Percentiles rank a stretch among this genome's conserved stretches.
These are phyloP conservation scores for Toxotes jaculatrix DNA, from an alignment of 2,113 vertebrate genomes.

Conservation along the genomic window DNA sequence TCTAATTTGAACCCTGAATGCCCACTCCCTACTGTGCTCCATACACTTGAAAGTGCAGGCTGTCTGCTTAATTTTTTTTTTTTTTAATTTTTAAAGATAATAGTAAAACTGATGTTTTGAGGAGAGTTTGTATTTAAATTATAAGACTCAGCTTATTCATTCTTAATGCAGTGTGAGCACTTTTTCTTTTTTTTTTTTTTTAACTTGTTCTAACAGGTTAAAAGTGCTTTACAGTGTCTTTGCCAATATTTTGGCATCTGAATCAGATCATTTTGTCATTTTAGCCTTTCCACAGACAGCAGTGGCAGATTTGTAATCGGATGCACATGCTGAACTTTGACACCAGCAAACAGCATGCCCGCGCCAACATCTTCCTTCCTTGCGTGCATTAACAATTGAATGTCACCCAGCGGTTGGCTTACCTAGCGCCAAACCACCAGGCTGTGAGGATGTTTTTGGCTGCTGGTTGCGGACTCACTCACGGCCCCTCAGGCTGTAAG, in stretches of 20 bases:
- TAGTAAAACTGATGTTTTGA: slow-evolving; percentile 45
- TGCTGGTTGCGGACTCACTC: slow-evolving; percentile 56
- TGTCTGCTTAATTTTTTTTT: slow-evolving; percentile 62
- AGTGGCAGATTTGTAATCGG: slow-evolving; percentile 32
- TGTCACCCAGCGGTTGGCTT: slow-evolving; percentile 59
- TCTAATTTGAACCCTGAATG: slow-evolving; percentile 80
- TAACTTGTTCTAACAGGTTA: slow-evolving; percentile 9
- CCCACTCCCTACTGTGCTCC: slow-evolving; percentile 75
- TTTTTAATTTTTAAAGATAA: slow-evolving; percentile 61
- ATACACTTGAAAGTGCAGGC: slow-evolving; percentile 68
- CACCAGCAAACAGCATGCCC: slow-evolving; percentile 15
- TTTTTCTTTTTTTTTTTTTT: slow-evolving; percentile 27
- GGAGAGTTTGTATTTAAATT: slow-evolving; percentile 55
- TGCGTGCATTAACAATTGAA: slow-evolving; percentile 68
- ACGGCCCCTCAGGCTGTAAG: slow-evolving; percentile 64
- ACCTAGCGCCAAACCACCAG: slow-evolving; percentile 58
- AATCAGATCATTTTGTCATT: slow-evolving; percentile 37
- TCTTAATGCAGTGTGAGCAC: slow-evolving; percentile 29
- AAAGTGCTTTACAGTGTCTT: not conserved
- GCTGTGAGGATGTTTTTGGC: slow-evolving; percentile 64
- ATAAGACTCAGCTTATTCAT: slow-evolving; percentile 39
- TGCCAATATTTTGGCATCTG: not conserved
- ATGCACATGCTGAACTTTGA: slow-evolving; percentile 43
- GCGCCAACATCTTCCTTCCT: slow-evolving; percentile 30
- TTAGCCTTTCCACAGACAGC: slow-evolving; percentile 29